Base-by-base conservation (phyloP, 2,888 invertebrate species). In the Pachydiplax longipennis region DNA sequence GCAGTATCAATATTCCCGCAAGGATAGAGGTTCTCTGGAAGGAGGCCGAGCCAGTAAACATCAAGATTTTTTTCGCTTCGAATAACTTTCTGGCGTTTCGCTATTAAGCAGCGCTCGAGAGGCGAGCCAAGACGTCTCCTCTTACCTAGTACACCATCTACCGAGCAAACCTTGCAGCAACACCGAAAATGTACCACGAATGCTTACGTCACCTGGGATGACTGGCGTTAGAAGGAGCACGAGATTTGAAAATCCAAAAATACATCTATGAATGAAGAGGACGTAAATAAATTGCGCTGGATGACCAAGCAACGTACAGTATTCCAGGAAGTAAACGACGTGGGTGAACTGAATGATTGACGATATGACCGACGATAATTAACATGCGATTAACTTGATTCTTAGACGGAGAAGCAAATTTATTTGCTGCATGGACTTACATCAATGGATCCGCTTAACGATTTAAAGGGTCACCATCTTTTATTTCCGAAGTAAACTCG, bases 141-240 rank as follows among this genome's bases (percentile, higher is more conserved):
- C 58, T 53, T 87, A 65, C 6, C 87, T 40, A 37, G 61, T 61
- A 58, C 61, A 61, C 87, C 87, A 87, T 87, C 87, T 87, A 37
- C 65, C 61, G 87, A 65, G 87, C 87, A 37, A 61, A 61, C 12
- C 61, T 65, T 61, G 61, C 35, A 87, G 87, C 61, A 87, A 87
- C 61, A 37, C 61, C 87, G 22, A 65, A 65, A 87, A 83, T 53
- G 58, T 58, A 31, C 48, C 53, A 22, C 25, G 48, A 25, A 22
- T 31, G n/a, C 73, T 73, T 73, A 73, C 87, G 44, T 40, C 87
- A 58, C 13, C 83, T 22, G 4, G 25, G 58, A 58, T 87, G 61
- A 37, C 65, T 73, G 25, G 65, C 65, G 65, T 25, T 73, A 13
- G 73, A 12, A 10, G 12, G 12, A 31, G 73, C 73, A 31, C 25